These are phyloP conservation scores for Syrmaticus mikado DNA, from an alignment of 2,113 vertebrate genomes.

Conservation along the genomic window DNA sequence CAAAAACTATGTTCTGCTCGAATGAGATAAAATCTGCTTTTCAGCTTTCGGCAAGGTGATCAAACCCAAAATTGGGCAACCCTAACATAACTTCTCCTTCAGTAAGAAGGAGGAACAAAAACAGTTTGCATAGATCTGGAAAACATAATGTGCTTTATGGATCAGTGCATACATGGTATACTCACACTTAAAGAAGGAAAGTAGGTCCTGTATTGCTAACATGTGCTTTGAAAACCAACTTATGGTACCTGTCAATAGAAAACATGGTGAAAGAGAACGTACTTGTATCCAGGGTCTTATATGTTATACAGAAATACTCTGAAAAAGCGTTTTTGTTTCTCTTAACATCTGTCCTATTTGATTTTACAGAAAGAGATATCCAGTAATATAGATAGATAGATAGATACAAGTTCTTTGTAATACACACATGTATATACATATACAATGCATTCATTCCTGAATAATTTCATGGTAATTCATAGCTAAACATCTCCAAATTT, in stretches of 20 bases:
- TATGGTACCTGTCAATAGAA: not conserved
- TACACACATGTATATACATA: too few relatives aligned
- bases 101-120: not conserved
- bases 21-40: not conserved
- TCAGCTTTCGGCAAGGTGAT: not conserved
- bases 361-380: not conserved
- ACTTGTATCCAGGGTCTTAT: not conserved
- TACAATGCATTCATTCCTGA: not conserved
- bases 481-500: not conserved
- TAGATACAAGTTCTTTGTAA: too few relatives aligned
- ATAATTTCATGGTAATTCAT: not conserved
- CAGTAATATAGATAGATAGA: not conserved
- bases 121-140: not conserved
- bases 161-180: not conserved
- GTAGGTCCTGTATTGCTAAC: not conserved
- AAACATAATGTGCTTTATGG: not conserved
- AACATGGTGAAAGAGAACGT: not conserved
- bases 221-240: not conserved
- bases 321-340: not conserved
- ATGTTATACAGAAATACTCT: not conserved
- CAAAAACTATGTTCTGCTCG: not conserved
- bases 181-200: not conserved
- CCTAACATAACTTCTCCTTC: not conserved
- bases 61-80: too few relatives aligned
- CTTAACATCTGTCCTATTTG: not conserved